Base-by-base conservation (phyloP, 2,888 invertebrate genomes). In the Cybosia mesomella region DNA sequence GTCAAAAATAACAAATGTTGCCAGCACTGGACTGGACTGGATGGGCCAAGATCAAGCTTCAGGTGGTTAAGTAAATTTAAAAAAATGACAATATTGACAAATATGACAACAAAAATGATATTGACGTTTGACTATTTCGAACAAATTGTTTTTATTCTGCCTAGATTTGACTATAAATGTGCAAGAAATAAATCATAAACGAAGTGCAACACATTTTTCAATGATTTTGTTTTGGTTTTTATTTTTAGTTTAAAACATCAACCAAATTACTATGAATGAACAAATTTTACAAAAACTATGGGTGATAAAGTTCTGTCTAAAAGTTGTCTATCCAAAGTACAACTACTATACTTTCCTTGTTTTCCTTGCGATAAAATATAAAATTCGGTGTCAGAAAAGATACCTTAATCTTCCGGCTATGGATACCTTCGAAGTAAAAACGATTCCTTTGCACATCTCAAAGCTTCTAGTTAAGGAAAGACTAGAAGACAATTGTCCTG, bases 251-350 rank as follows among this genome's bases (percentile, higher is more conserved):
- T n/a, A 58, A 39, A 8, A 57, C 63, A 70, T 70, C 53, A 15
- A 58, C 0, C 32, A 76, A 66, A 64, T 78, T 87, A 93, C 79
- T 91, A 95, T 95, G 94, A 90, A 90, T 85, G 85, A 91, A 82
- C 82, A 89, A 73, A 87, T 81, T 70, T 74, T 73, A 68, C 73
- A 79, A 36, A 91, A 92, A 83, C 70, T 95, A 93, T 92, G 94
- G 93, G 90, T 94, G 81, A 82, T 93, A 87, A 93, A 93, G 81
- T 93, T 91, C 87, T 92, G 93, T 82, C 72, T 95, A 75, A 93
- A 92, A 91, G 80, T 95, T 77, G 83, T 91, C 67, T 94, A 93
- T 89, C 95, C 95, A 87, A 94, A 93, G 87, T 93, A 89, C 89
- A 93, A 95, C 85, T 85, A 80, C 73, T 88, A 91, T 79, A 85